phyloP scores from a whole-genome alignment of 2,888 invertebrate species.

The Hybos culiciformis region DNA sequence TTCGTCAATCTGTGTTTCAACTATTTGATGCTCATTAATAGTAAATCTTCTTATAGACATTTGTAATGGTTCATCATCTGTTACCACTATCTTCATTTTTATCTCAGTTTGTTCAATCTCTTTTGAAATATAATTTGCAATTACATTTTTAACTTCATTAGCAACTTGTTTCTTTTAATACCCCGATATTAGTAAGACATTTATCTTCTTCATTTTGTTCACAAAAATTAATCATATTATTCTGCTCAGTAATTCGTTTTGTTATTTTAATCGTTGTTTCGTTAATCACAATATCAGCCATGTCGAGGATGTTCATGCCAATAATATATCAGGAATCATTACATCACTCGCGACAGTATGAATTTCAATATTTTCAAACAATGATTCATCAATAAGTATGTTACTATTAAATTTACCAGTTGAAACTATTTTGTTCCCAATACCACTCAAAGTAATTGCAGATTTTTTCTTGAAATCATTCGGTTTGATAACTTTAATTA shows the following conservation, averaged over 20 bases:
- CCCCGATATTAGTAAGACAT: too few relatives aligned
- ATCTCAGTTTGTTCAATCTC: background rate
- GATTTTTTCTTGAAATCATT: background rate
- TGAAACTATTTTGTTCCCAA: slow-evolving; percentile 1
- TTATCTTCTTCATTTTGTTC: background rate
- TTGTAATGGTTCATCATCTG: slow-evolving; percentile 4
- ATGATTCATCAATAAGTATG: slow-evolving; percentile 1
- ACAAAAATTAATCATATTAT: background rate
- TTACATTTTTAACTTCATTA: background rate
- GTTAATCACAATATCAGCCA: background rate
- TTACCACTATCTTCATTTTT: background rate
- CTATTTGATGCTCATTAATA: background rate
- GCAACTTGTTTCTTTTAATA: too few relatives aligned
- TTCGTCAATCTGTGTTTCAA: slow-evolving; percentile 3
- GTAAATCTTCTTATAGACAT: background rate
- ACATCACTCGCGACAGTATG: background rate
- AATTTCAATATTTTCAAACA: background rate
- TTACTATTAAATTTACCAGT: background rate
- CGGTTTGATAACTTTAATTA: slow-evolving; percentile 1
- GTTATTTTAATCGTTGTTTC: slow-evolving; percentile 3
- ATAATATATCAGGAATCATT: slow-evolving; percentile 4
- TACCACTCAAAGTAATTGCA: background rate
- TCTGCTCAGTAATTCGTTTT: slow-evolving; percentile 1
- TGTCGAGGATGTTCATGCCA: slow-evolving; percentile 1
- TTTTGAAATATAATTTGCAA: background rate